These are phyloP conservation scores for Meloidogyne floridensis DNA, from an alignment of 1,140 invertebrate genomes.

Conservation along the genomic window DNA sequence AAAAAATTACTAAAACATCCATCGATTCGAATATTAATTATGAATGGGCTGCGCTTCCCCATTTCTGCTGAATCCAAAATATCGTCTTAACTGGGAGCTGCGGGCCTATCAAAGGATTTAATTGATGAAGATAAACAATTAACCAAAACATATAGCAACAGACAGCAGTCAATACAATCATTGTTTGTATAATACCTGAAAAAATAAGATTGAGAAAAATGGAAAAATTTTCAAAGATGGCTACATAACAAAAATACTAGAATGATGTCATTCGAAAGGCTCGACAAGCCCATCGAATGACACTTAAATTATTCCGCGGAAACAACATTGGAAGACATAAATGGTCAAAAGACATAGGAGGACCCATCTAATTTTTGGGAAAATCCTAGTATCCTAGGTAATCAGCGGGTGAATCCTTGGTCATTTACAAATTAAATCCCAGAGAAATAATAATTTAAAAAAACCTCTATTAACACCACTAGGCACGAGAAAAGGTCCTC, in stretches of 20 bases:
- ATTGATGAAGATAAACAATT: conserved; percentile 64
- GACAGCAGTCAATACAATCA: conserved; percentile 65
- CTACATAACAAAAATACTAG: too few species aligned
- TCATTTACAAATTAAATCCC: neutral
- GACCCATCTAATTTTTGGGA: too few species aligned
- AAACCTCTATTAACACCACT: conserved; percentile 64
- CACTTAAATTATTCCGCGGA: too few species aligned
- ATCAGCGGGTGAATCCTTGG: too few species aligned
- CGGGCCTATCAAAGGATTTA: conserved; percentile 65
- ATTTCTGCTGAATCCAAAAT: conserved; percentile 60
- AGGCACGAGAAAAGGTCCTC: conserved; percentile 63
- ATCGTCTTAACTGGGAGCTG: conserved; percentile 65
- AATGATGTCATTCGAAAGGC: too few species aligned
- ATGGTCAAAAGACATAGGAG: too few species aligned
- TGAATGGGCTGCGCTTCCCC: conserved; percentile 50
- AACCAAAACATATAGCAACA: conserved; percentile 65
- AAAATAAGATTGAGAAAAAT: conserved; percentile 28
- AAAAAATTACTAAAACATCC: conserved; percentile 13
- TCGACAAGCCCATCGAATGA: too few species aligned
- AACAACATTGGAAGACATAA: too few species aligned
- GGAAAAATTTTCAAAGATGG: too few species aligned
- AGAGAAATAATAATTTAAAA: conserved; percentile 1
- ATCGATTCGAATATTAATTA: neutral
- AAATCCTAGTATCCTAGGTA: too few species aligned
- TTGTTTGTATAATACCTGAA: conserved; percentile 64